These are phyloP conservation scores for Ceyx melanurus DNA, from an alignment of 2,113 vertebrate species.

Conservation along the genomic window DNA sequence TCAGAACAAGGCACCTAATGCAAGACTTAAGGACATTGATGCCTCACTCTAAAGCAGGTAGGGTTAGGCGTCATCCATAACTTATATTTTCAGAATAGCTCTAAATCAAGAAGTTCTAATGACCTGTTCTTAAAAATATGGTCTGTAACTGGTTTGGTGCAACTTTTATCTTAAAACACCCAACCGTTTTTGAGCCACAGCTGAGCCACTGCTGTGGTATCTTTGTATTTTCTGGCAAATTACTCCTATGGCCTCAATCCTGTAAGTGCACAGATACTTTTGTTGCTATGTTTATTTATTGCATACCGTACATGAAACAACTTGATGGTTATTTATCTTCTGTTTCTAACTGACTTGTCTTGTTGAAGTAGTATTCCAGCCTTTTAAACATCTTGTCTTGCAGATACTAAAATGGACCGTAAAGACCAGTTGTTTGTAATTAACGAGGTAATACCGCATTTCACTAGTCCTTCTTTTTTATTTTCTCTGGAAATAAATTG, in stretches of 20 bases:
- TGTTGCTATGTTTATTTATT: neutral
- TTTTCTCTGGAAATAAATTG: neutral
- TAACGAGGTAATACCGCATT: constrained; percentile 85
- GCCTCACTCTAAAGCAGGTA: constrained; percentile 97
- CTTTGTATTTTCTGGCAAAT: neutral
- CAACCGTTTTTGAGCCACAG: neutral
- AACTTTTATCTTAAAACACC: neutral
- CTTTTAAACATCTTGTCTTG: constrained; percentile 5
- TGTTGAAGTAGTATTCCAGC: neutral
- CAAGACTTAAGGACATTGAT: constrained; percentile 91
- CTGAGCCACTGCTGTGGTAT: accelerated
- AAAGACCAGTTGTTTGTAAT: constrained; percentile 96
- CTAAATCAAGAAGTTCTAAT: neutral
- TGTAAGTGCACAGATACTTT: neutral
- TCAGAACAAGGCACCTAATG: constrained; percentile 95
- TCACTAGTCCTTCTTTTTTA: neutral
- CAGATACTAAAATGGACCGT: constrained; percentile 99
- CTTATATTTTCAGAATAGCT: neutral
- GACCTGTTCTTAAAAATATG: neutral
- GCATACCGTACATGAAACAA: neutral
- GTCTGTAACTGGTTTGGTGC: neutral
- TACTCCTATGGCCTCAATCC: accelerated
- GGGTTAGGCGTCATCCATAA: neutral
- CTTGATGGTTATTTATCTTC: neutral
- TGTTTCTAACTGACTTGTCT: neutral